Base-by-base conservation (phyloP, 2,113 vertebrate genomes). In the Hippocampus mohnikei region DNA sequence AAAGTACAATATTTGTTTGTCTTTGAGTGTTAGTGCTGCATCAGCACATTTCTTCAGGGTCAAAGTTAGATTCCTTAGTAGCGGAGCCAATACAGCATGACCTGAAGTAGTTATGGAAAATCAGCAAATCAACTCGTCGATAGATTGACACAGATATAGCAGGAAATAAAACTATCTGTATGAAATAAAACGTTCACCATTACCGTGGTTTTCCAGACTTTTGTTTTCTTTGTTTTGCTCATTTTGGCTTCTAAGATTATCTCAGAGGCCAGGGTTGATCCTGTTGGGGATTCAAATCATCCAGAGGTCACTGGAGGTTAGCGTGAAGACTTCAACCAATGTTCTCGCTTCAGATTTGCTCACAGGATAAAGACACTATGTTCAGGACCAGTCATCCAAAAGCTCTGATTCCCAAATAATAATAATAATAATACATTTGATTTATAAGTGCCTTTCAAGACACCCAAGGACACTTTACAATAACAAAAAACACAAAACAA, bases 311-410 rank as follows among this genome's bases (percentile, higher is more conserved):
- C 48, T 58, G 41, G 44, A 65, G 75, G 69, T 55, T 61, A 77
- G 67, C 64, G 56, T 55, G 53, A 59, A 37, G 53, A 12, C 2
- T 40, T 3, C 1, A 52, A 59, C 69, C 64, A 41, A 67, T 50
- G 46, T 75, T 74, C 67, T 78, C 48, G 64, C 50, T 74, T 66
- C 64, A 40, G 69, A 74, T 58, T 67, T 74, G 64, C 69, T 67
- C 77, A 68, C 66, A 42, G 73, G 74, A 80, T 67, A 62, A 58
- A 79, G 73, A 71, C 70, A 82, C 74, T 74, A 55, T 69, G 66
- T 70, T 81, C 58, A 33, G 71, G 74, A 77, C 75, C 76, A 71
- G 76, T 87, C 81, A 83, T 87, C 69, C 75, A 76, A 74, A 76
- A 16, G 76, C 55, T 77, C 62, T 53, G 61, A 73, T 80, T 56